Percentiles rank a stretch among this genome's conserved stretches.
Evolutionary conservation across 2,888 invertebrate genomes (phyloP).

Genomic region (Oithona nana): DNA sequence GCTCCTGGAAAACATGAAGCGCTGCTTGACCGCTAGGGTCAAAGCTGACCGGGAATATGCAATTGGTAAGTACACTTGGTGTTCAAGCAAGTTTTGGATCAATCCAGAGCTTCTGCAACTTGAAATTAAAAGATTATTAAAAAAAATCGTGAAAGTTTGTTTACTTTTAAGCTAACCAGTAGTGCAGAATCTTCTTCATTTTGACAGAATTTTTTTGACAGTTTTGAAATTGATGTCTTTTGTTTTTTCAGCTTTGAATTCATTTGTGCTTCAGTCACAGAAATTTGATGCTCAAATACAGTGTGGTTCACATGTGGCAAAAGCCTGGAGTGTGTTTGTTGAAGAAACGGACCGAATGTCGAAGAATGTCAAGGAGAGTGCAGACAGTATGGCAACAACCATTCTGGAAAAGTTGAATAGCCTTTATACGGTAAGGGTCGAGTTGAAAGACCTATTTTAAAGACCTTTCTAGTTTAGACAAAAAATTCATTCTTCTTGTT

Average conservation of each 20-base stretch:
- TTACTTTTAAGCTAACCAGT: not conserved
- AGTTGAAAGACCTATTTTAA: too few species aligned
- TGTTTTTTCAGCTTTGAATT: constrained; percentile 21
- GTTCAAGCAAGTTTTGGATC: not conserved
- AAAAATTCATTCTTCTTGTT: too few species aligned
- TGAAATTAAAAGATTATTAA: not conserved
- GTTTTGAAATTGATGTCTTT: not conserved
- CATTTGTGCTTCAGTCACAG: constrained; percentile 25
- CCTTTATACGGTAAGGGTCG: constrained; percentile 31
- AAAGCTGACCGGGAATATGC: constrained; percentile 85
- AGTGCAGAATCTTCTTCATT: constrained; percentile 17
- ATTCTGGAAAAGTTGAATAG: constrained; percentile 59
- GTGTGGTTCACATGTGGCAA: constrained; percentile 24
- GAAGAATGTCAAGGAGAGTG: constrained; percentile 58
- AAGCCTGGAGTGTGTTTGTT: constrained; percentile 63
- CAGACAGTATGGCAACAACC: constrained; percentile 60
- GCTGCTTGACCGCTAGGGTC: constrained; percentile 65
- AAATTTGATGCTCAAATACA: constrained; percentile 24
- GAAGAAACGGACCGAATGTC: constrained; percentile 73
- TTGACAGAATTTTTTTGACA: too few species aligned
- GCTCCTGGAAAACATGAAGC: constrained; percentile 73
- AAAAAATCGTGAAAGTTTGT: too few species aligned
- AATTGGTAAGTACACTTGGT: constrained; percentile 39
- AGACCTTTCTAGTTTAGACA: too few species aligned
- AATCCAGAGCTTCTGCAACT: too few species aligned